A percentile compares a stretch with the other conserved stretches of the same genome.
Evolutionary conservation across 1,140 invertebrate genomes (phyloP).

Genomic region (Caerostris extrusa): DNA sequence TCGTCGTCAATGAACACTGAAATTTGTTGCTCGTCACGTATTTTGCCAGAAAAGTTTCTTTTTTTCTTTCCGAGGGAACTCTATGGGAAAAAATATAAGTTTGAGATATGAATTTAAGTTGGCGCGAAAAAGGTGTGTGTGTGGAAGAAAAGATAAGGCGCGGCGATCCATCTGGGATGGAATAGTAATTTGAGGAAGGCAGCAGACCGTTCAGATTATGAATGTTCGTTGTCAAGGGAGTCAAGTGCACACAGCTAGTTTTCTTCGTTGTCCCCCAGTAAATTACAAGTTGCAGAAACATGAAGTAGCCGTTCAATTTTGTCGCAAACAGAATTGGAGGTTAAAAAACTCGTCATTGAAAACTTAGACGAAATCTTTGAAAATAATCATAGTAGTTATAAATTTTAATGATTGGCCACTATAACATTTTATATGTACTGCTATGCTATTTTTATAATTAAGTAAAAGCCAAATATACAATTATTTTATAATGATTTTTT

Average conservation of each 20-base stretch:
- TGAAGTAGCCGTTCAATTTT: neutral
- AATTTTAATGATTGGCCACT: too few species aligned
- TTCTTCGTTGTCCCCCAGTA: neutral
- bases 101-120: conserved; percentile 30
- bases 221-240: neutral
- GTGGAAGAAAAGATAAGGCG: conserved; percentile 11
- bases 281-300: neutral
- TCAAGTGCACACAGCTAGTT: neutral
- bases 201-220: conserved; percentile 14
- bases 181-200: conserved; percentile 28
- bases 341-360: neutral
- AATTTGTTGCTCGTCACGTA: conserved; percentile 66
- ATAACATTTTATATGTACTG: too few species aligned
- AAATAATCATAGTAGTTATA: too few species aligned
- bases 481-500: too few species aligned
- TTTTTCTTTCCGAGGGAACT: neutral
- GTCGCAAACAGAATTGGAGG: neutral
- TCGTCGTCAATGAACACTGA: conserved; percentile 61
- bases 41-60: neutral
- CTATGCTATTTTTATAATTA: too few species aligned
- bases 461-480: too few species aligned
- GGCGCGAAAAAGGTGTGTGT: conserved; percentile 33
- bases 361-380: too few species aligned
- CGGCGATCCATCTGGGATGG: conserved; percentile 1
- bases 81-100: conserved; percentile 51